Conservation (phyloP, 2,888 invertebrate species). For the Folsomia manolachei region DNA sequence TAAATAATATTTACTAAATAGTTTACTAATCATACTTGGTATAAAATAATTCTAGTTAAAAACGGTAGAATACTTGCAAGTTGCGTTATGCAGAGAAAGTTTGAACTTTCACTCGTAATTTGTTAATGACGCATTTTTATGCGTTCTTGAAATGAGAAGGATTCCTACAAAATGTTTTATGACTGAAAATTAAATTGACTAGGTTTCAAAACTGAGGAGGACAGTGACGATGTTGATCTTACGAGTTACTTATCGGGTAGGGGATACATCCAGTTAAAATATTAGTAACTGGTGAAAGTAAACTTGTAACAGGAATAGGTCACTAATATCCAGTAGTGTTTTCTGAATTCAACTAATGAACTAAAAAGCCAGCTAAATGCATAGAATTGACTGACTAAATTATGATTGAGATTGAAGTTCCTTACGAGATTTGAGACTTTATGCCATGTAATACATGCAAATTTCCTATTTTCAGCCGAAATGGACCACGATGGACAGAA, state of each 20-base stretch:
- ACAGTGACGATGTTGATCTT: conserved; percentile 18
- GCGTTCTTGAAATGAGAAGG: no score
- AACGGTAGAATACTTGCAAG: no score
- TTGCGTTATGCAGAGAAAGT: no score
- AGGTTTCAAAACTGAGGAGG: conserved; percentile 11
- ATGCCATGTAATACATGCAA: not conserved
- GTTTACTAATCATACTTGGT: no score
- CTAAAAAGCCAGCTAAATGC: not conserved
- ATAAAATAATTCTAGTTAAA: no score
- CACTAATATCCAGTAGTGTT: not conserved
- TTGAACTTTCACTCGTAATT: no score
- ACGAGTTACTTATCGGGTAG: conserved; percentile 15
- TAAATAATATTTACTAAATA: no score
- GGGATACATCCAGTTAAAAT: not conserved
- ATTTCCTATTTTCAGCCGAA: conserved; percentile 6
- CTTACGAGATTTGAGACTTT: not conserved
- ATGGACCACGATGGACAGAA: conserved; percentile 24
- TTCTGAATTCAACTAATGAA: not conserved
- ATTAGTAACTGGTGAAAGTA: not conserved
- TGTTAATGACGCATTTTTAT: no score
- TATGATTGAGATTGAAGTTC: not conserved
- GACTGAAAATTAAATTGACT: no score
- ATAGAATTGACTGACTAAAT: not conserved
- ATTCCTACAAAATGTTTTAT: no score
- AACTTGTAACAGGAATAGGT: not conserved